phyloP scores from a whole-genome alignment of 2,797 vertebrate genomes.

The Halcyon smyrnensis region DNA sequence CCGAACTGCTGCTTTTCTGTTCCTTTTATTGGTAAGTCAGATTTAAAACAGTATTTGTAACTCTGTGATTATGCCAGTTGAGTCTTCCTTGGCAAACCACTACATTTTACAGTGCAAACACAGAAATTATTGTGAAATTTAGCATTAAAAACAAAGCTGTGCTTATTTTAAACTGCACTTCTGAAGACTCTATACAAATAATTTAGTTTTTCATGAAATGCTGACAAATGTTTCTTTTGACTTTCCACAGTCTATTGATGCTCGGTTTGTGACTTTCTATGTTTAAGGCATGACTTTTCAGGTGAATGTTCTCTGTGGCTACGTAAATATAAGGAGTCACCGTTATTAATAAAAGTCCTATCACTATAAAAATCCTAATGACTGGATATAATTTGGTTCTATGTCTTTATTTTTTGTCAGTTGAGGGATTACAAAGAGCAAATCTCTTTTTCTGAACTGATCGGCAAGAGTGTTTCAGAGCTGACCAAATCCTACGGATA shows the following conservation, averaged over 20 bases:
- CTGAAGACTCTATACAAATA: background rate
- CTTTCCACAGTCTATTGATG: background rate
- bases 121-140: background rate
- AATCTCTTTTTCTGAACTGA: background rate
- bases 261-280: background rate
- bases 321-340: background rate
- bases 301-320: background rate
- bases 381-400: background rate
- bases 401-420: background rate
- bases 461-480: background rate
- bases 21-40: conserved; percentile 80
- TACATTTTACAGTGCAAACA: background rate
- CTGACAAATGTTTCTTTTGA: background rate
- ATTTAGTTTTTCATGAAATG: background rate
- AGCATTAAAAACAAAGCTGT: background rate
- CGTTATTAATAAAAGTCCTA: background rate
- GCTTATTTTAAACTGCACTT: background rate
- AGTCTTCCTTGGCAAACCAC: background rate
- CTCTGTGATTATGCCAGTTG: background rate
- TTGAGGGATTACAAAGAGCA: background rate
- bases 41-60: conserved; percentile 24
- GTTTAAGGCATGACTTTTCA: background rate
- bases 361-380: background rate
- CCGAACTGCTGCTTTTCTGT: conserved; percentile 72
- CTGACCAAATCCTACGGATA: background rate